Conservation (phyloP, 2,888 invertebrate genomes). For the Campaea margaritaria region DNA sequence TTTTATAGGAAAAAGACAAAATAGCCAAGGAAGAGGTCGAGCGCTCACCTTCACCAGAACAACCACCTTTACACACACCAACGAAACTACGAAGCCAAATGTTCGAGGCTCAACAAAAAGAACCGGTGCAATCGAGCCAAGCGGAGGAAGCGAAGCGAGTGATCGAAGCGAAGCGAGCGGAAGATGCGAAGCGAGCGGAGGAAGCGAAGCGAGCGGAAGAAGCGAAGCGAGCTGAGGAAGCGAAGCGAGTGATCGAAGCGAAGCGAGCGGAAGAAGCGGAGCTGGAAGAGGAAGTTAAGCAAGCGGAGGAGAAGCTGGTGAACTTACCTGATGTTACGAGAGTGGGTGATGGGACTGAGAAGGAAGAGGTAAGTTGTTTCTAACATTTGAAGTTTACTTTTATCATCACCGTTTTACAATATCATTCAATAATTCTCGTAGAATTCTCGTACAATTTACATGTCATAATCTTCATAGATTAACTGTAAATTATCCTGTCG, state of each 20-base stretch:
- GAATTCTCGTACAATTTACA: too few species aligned
- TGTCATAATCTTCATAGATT: too few species aligned
- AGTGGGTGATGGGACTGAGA: slow-evolving; percentile 66
- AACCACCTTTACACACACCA: slow-evolving; percentile 4
- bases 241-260: slow-evolving; percentile 4
- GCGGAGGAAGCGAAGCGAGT: slow-evolving; percentile 24
- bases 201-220: slow-evolving; percentile 20
- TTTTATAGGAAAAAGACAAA: slow-evolving; percentile 67
- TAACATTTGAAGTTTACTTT: too few species aligned
- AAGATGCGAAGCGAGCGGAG: slow-evolving; percentile 22
- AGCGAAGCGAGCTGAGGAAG: slow-evolving; percentile 23
- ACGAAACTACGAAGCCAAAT: slow-evolving; percentile 10
- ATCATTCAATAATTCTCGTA: too few species aligned
- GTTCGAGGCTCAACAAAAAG: slow-evolving; percentile 3
- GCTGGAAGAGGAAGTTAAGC: slow-evolving; percentile 23
- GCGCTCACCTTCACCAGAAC: slow-evolving; percentile 41
- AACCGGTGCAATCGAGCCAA: slow-evolving; percentile 23
- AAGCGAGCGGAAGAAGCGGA: slow-evolving; percentile 16
- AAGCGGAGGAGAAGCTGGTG: slow-evolving; percentile 26
- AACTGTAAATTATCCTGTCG: too few species aligned
- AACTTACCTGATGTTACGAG: slow-evolving; percentile 75
- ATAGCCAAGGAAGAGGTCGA: slow-evolving; percentile 50
- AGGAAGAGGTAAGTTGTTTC: slow-evolving; percentile 56
- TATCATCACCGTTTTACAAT: too few species aligned
- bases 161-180: slow-evolving; percentile 17